Percentiles rank a stretch among this genome's conserved stretches.
Conservation (phyloP, 2,797 vertebrate species). For the Rhincodon typus region DNA sequence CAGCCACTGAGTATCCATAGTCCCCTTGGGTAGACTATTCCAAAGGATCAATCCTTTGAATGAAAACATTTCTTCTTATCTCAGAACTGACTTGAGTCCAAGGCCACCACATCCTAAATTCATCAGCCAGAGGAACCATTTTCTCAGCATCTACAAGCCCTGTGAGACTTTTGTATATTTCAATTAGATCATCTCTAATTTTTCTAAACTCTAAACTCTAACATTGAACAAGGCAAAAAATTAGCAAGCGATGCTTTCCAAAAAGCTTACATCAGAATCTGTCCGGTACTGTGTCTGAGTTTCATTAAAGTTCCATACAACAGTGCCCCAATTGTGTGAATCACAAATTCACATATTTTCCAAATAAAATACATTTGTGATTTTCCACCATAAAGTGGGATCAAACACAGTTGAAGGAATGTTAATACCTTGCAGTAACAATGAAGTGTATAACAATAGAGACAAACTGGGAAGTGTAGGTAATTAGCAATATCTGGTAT, state of each 20-base stretch:
- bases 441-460: constrained; percentile 54
- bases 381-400: constrained; percentile 60
- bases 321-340: constrained; percentile 63
- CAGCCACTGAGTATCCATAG: not conserved
- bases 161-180: not conserved
- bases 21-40: not conserved
- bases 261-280: not conserved
- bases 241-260: not conserved
- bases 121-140: not conserved
- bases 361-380: no score
- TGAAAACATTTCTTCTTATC: not conserved
- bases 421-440: constrained; percentile 65
- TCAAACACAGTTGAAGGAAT: constrained; percentile 65
- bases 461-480: constrained; percentile 50
- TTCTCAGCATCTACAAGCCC: not conserved
- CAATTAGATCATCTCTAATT: not conserved
- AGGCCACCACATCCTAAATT: not conserved
- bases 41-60: not conserved
- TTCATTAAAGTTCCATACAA: no score
- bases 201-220: not conserved
- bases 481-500: constrained; percentile 52
- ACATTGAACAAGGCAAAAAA: not conserved
- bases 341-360: no score
- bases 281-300: not conserved
- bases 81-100: not conserved